Conservation (phyloP, 53 echinoderm and acorn worm genomes). For the Echinometra lucunter region DNA sequence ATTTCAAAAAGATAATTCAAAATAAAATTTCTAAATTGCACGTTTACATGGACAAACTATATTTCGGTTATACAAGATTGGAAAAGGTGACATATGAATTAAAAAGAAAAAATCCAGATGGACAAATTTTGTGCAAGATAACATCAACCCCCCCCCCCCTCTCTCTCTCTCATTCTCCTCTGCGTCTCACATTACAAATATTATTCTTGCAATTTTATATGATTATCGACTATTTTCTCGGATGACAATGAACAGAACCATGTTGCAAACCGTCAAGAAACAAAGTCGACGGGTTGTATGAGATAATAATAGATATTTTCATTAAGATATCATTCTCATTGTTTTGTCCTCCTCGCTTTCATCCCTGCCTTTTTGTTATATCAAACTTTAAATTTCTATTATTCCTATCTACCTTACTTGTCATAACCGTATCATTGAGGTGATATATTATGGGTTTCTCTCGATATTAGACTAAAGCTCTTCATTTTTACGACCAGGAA, state of each 20-base stretch:
- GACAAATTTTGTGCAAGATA: too few relatives aligned
- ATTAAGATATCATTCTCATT: neutral
- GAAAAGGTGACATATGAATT: too few relatives aligned
- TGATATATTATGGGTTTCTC: neutral
- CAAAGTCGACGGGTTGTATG: neutral
- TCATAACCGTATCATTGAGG: neutral
- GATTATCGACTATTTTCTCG: too few relatives aligned
- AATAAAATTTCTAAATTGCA: too few relatives aligned
- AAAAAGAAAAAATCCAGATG: too few relatives aligned
- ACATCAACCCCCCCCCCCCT: neutral
- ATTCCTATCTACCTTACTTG: neutral
- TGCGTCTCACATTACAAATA: neutral
- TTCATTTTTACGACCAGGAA: slow-evolving; percentile 18
- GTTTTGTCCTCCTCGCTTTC: neutral
- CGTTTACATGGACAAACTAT: too few relatives aligned
- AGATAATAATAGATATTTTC: neutral
- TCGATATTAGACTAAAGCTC: neutral
- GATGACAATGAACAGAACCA: too few relatives aligned
- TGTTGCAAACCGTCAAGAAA: neutral
- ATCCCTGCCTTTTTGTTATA: neutral
- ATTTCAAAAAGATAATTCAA: too few relatives aligned
- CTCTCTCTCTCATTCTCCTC: neutral
- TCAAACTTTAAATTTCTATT: neutral
- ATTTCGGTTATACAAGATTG: too few relatives aligned
- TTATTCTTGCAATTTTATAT: too few relatives aligned